Conservation (phyloP, 2,888 invertebrate species). For the Idaea aversata region DNA sequence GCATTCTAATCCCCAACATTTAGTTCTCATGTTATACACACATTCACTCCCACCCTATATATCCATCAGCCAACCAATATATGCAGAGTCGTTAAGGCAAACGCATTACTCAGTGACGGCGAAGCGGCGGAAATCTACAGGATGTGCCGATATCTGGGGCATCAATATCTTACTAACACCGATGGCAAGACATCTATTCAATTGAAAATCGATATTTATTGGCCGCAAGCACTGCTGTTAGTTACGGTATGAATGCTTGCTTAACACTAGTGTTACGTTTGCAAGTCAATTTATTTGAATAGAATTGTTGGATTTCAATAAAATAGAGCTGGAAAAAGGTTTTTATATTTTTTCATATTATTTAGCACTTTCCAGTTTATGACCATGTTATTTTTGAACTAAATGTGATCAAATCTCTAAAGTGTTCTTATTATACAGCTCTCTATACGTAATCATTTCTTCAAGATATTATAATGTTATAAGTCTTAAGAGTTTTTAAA, state of each 20-base stretch:
- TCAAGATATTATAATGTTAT: too few relatives aligned
- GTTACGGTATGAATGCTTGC: constrained; percentile 11
- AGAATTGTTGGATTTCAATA: background rate
- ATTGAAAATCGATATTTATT: constrained; percentile 50
- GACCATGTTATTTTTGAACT: too few relatives aligned
- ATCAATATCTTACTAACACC: constrained; percentile 50
- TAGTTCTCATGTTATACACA: constrained; percentile 15
- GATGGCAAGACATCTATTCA: constrained; percentile 49
- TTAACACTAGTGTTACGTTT: background rate
- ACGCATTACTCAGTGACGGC: constrained; percentile 52
- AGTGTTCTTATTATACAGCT: too few relatives aligned
- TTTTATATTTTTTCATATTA: too few relatives aligned
- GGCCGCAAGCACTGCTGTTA: constrained; percentile 38
- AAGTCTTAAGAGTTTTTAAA: too few relatives aligned
- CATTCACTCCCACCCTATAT: constrained; percentile 17
- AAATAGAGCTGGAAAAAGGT: too few relatives aligned
- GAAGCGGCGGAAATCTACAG: constrained; percentile 55
- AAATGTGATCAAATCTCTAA: too few relatives aligned
- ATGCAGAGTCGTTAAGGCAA: constrained; percentile 53
- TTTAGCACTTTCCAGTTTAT: too few relatives aligned
- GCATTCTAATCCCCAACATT: background rate
- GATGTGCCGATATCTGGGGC: constrained; percentile 59
- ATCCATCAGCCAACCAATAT: constrained; percentile 28
- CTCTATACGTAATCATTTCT: too few relatives aligned
- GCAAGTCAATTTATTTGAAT: background rate